These are phyloP conservation scores for Drosophila testacea DNA, from an alignment of 2,888 invertebrate genomes.

Conservation along the genomic window DNA sequence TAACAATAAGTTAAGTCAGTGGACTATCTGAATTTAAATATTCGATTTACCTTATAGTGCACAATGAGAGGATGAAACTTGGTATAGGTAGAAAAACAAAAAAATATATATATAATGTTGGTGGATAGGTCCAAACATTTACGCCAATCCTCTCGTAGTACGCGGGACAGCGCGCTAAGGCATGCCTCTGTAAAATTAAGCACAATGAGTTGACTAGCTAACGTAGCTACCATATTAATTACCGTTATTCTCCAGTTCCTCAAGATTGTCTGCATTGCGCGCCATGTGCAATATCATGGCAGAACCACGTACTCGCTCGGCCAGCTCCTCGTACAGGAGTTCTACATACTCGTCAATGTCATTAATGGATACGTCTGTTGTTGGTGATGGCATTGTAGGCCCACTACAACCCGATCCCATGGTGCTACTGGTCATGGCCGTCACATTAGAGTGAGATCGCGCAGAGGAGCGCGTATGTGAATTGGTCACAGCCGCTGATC, in stretches of 20 bases:
- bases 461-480: conserved; percentile 69
- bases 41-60: conserved; percentile 92
- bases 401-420: conserved; percentile 70
- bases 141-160: conserved; percentile 98
- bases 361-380: conserved; percentile 90
- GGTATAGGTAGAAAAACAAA: conserved; percentile 98
- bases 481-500: conserved; percentile 72
- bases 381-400: conserved; percentile 78
- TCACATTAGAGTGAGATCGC: conserved; percentile 57
- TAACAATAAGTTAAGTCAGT: not conserved
- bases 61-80: conserved; percentile 97
- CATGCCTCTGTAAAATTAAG: conserved; percentile 90
- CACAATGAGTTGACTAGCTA: not conserved
- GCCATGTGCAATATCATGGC: conserved; percentile 96
- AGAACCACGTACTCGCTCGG: conserved; percentile 96
- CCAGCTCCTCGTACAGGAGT: conserved; percentile 96
- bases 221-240: not conserved
- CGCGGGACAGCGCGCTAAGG: conserved; percentile 97
- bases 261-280: conserved; percentile 96
- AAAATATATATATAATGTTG: conserved; percentile 98
- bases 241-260: conserved; percentile 97
- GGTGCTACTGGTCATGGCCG: conserved; percentile 48
- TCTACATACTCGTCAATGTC: conserved; percentile 97
- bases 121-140: conserved; percentile 97
- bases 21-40: not conserved